Conservation (phyloP, 2,113 vertebrate species). For the Bubo scandiacus region DNA sequence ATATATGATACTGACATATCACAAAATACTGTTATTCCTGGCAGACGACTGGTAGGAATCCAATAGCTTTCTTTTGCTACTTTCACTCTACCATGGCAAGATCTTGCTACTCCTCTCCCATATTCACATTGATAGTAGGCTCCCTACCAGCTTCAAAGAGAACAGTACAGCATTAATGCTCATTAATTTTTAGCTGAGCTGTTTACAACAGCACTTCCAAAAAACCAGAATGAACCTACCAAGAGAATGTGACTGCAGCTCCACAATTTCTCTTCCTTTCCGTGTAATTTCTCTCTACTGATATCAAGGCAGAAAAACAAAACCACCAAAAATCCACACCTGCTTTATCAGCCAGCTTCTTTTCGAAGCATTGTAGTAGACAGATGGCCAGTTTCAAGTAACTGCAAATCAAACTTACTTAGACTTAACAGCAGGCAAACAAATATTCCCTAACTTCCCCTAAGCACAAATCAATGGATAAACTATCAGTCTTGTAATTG, state of each 20-base stretch:
- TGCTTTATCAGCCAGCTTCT: background rate
- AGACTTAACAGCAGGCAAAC: background rate
- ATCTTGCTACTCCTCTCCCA: background rate
- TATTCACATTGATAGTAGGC: background rate
- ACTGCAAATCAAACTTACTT: background rate
- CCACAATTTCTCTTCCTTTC: background rate
- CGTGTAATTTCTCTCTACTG: background rate
- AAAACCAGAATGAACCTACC: background rate
- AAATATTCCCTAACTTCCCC: background rate
- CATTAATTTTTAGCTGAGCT: background rate
- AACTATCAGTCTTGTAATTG: no score
- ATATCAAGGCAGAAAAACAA: background rate
- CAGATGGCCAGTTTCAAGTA: background rate
- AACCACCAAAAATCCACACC: background rate
- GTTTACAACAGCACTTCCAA: background rate
- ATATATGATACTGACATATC: background rate
- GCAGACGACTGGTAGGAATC: background rate
- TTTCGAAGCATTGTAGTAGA: background rate
- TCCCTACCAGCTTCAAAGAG: background rate
- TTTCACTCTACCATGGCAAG: background rate
- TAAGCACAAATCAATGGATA: background rate
- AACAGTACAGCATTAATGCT: accelerated
- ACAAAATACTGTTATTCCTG: background rate
- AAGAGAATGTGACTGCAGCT: background rate
- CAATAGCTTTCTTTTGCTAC: background rate